These are phyloP conservation scores for Plagodis pulveraria DNA, from an alignment of 2,888 invertebrate species.

Conservation along the genomic window DNA sequence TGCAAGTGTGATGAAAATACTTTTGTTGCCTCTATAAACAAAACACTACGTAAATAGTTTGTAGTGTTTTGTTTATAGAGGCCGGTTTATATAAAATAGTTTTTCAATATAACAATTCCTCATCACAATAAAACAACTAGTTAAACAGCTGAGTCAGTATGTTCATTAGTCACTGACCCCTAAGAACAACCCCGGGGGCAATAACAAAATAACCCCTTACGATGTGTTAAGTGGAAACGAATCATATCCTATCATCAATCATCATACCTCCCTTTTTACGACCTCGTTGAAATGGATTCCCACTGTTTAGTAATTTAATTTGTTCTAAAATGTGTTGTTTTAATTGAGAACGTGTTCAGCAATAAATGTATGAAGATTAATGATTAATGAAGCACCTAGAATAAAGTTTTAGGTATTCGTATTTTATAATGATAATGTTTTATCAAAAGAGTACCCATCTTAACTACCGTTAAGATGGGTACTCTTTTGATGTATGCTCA, in stretches of 20 bases:
- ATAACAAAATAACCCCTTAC: constrained; percentile 82
- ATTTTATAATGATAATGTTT: neutral
- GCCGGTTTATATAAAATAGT: constrained; percentile 13
- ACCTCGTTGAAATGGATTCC: constrained; percentile 56
- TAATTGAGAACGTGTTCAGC: constrained; percentile 22
- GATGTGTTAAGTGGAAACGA: constrained; percentile 82
- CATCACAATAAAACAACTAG: constrained; percentile 60
- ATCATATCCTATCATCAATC: constrained; percentile 82
- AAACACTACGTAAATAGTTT: too few relatives aligned
- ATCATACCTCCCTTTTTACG: constrained; percentile 71
- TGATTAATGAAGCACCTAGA: neutral
- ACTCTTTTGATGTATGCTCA: too few relatives aligned
- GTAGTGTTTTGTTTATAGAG: too few relatives aligned
- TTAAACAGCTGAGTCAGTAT: constrained; percentile 70
- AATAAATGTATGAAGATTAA: constrained; percentile 5
- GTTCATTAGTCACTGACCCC: constrained; percentile 81
- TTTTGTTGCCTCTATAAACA: too few relatives aligned
- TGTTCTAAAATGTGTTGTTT: constrained; percentile 30
- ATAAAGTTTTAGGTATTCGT: neutral
- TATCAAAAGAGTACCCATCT: too few relatives aligned
- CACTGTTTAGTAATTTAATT: constrained; percentile 58
- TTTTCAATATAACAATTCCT: constrained; percentile 48
- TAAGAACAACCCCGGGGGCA: constrained; percentile 66
- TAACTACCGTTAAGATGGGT: too few relatives aligned
- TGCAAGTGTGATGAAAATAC: too few relatives aligned